Percentiles rank a stretch among this genome's conserved stretches.
phyloP scores from a whole-genome alignment of 2,797 vertebrate genomes.

The Periparus ater region DNA sequence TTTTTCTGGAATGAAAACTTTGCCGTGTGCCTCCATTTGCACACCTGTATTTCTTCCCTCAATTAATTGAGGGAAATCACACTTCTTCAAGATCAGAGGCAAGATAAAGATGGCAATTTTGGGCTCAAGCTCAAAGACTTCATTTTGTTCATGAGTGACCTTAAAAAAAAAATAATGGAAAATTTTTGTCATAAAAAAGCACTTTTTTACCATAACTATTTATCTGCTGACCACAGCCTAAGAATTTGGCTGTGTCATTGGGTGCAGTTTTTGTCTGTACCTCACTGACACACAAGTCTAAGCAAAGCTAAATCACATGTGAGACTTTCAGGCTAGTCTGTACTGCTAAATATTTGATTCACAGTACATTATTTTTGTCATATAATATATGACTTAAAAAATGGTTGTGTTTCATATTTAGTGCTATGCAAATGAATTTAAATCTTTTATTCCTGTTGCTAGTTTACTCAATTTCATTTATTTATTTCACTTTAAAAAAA shows the following conservation, averaged over 20 bases:
- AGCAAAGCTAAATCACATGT: background rate
- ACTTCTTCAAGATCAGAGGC: background rate
- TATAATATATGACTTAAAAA: background rate
- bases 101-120: background rate
- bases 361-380: background rate
- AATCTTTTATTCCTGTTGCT: background rate
- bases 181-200: background rate
- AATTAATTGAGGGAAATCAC: background rate
- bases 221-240: background rate
- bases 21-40: background rate
- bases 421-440: background rate
- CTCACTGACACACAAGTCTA: background rate
- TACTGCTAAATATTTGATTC: background rate
- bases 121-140: background rate
- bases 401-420: background rate
- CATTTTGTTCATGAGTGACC: background rate
- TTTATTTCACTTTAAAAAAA: background rate
- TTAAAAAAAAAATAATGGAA: background rate
- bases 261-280: background rate
- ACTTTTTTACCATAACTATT: background rate
- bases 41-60: background rate
- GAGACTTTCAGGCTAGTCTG: background rate
- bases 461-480: background rate
- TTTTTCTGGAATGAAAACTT: background rate
- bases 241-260: background rate